Conservation (phyloP, 2,797 vertebrate species). For the Momotus momota region DNA sequence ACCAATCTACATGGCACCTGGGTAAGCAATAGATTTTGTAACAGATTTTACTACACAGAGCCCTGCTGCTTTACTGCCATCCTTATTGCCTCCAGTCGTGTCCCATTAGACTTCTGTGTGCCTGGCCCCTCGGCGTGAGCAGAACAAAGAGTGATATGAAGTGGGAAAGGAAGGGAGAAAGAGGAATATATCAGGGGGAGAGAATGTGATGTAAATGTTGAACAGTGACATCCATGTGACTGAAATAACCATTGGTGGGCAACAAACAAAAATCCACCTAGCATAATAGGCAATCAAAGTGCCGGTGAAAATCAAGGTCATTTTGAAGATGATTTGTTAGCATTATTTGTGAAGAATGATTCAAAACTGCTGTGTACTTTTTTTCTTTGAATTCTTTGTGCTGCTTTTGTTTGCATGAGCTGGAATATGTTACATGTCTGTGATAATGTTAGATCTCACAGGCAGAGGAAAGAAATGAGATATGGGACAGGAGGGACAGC, state of each 20-base stretch:
- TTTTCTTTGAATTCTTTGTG: neutral
- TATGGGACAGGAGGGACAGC: neutral
- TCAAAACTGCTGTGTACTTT: neutral
- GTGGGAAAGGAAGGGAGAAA: neutral
- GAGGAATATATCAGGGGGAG: neutral
- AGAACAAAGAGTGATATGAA: slow-evolving; percentile 43
- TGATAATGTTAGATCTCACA: neutral
- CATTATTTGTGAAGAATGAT: neutral
- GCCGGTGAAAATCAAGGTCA: neutral
- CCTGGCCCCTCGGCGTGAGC: neutral
- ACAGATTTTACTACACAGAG: neutral
- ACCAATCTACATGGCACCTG: neutral
- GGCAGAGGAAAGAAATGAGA: slow-evolving; percentile 8
- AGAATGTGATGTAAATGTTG: neutral
- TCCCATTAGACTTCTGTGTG: slow-evolving; percentile 32
- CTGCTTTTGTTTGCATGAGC: slow-evolving; percentile 29
- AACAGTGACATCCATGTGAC: neutral
- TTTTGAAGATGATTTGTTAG: slow-evolving; percentile 1
- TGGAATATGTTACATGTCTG: neutral
- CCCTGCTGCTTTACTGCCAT: slow-evolving; percentile 47
- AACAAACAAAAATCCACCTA: neutral
- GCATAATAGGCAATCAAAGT: neutral
- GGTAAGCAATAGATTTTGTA: neutral
- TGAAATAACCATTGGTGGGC: neutral
- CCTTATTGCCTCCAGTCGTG: slow-evolving; percentile 14